These are phyloP conservation scores for Penelope pileata DNA, from an alignment of 2,113 vertebrate genomes.

Conservation along the genomic window DNA sequence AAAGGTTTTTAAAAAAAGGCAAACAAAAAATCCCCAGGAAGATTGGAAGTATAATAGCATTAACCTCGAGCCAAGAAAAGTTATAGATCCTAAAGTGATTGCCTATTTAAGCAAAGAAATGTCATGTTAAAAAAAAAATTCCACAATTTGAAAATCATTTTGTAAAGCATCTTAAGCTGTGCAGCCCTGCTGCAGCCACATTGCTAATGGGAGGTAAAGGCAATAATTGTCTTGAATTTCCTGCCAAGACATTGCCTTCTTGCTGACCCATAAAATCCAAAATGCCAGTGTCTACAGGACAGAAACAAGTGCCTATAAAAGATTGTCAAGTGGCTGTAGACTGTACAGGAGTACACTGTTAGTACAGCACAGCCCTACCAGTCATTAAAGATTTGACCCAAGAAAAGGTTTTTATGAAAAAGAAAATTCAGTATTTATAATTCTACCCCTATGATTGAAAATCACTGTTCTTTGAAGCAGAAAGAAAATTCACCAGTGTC, in stretches of 20 bases:
- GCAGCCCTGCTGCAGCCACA: not conserved
- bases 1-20: not conserved
- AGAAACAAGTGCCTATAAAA: not conserved
- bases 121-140: not conserved
- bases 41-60: not conserved
- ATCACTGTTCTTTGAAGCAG: not conserved
- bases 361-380: not conserved
- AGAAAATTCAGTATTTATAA: not conserved
- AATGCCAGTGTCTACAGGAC: not conserved
- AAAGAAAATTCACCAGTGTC: not conserved
- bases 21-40: not conserved
- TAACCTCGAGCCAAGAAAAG: not conserved
- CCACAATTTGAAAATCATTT: slow-evolving; percentile 43
- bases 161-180: slow-evolving; percentile 34
- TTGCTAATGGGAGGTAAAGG: slow-evolving; percentile 9
- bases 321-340: not conserved
- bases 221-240: slow-evolving; percentile 14
- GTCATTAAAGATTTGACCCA: not conserved
- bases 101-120: slow-evolving; percentile 35
- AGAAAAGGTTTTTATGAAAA: not conserved
- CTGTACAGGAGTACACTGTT: not conserved
- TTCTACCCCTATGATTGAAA: not conserved
- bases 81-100: slow-evolving; percentile 13
- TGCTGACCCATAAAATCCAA: slow-evolving; percentile 19
- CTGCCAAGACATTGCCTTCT: slow-evolving; percentile 19